Conservation (phyloP, 2,113 vertebrate species). For the Lasiurus borealis region DNA sequence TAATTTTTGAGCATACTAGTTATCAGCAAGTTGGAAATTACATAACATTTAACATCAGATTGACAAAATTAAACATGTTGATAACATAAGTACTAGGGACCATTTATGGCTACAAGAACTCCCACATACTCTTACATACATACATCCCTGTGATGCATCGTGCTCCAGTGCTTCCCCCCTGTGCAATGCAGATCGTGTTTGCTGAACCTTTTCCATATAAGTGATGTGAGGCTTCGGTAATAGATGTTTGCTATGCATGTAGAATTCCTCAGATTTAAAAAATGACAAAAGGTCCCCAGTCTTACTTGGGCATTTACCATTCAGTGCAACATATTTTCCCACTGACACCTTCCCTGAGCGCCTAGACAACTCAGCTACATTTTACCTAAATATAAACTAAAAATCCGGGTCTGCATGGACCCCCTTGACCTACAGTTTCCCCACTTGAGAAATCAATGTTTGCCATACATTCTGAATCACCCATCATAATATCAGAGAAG, state of each 20-base stretch:
- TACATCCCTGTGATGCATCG: not conserved
- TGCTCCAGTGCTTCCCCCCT: not conserved
- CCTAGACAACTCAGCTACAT: not conserved
- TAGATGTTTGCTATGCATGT: slow-evolving; percentile 27
- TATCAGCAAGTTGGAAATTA: slow-evolving; percentile 30
- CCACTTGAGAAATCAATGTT: not conserved
- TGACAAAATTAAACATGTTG: not conserved
- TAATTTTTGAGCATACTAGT: not conserved
- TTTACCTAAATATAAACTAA: slow-evolving; percentile 47
- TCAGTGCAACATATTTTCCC: slow-evolving; percentile 39
- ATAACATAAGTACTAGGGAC: not conserved
- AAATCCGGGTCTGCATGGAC: not conserved
- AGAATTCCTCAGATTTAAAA: slow-evolving; percentile 48
- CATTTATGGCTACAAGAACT: not conserved
- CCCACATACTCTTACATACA: not conserved
- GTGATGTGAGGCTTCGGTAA: not conserved
- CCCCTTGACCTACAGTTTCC: not conserved
- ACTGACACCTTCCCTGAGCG: not conserved
- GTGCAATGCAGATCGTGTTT: not conserved
- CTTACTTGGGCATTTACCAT: not conserved
- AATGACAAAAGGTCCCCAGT: not conserved
- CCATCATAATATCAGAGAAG: not conserved
- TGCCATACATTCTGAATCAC: slow-evolving; percentile 32
- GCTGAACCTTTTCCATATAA: not conserved
- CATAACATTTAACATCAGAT: not conserved